Evolutionary conservation across 2,888 invertebrate genomes (phyloP).

Genomic region (Malthinus seriepunctatus): DNA sequence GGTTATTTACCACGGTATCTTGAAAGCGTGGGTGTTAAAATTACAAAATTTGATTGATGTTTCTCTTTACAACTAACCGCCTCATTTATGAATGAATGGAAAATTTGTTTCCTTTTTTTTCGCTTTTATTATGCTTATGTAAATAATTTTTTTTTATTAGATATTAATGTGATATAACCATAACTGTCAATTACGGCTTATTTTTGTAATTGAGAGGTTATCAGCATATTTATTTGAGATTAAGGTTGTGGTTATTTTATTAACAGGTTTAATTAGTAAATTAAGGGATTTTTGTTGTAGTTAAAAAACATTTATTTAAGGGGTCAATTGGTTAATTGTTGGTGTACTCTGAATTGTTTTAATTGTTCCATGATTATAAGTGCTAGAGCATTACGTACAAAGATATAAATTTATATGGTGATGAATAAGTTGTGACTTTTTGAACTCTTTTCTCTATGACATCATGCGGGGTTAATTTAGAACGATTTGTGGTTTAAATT

Average conservation of each 20-base stretch:
- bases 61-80: constrained; percentile 7
- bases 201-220: neutral
- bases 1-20: constrained; percentile 7
- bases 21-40: constrained; percentile 10
- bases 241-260: neutral
- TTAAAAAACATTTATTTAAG: neutral
- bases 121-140: constrained; percentile 7
- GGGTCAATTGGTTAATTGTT: constrained; percentile 23
- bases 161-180: too few species aligned
- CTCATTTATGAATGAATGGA: constrained; percentile 14
- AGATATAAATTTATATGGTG: neutral
- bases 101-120: constrained; percentile 11
- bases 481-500: too few species aligned
- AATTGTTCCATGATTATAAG: constrained; percentile 23
- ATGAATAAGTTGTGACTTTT: too few species aligned
- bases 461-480: too few species aligned
- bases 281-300: neutral
- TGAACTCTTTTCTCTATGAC: too few species aligned
- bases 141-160: neutral
- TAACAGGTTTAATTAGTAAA: neutral
- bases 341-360: constrained; percentile 23
- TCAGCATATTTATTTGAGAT: neutral
- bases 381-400: constrained; percentile 5
- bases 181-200: neutral
- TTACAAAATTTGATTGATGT: constrained; percentile 16